Percentiles rank a stretch among this genome's conserved stretches.
Evolutionary conservation across 2,113 vertebrate genomes (phyloP).

Genomic region (Alligator mississippiensis): DNA sequence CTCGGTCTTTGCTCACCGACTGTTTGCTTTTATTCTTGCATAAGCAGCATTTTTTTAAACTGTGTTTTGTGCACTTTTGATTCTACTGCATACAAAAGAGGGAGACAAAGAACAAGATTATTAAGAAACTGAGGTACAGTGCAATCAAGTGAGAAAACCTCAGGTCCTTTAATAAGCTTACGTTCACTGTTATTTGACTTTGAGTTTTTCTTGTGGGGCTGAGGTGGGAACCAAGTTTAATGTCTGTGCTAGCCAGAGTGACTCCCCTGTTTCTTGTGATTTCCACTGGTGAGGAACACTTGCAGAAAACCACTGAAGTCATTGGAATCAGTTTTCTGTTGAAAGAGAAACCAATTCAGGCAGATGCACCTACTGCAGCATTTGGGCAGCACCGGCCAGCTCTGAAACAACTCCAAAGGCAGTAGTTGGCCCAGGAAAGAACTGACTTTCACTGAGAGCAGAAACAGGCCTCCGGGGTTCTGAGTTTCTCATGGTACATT

Average conservation of each 20-base stretch:
- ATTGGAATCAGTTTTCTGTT: constrained; percentile 9
- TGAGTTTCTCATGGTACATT: background rate
- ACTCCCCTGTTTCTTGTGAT: background rate
- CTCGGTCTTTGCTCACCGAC: background rate
- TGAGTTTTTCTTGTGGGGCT: background rate
- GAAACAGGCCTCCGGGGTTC: background rate
- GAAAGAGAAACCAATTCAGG: background rate
- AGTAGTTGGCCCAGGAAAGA: background rate
- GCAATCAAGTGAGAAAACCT: background rate
- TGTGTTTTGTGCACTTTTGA: background rate
- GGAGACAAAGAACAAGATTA: constrained; percentile 21
- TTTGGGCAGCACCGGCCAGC: constrained; percentile 5
- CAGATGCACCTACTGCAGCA: constrained; percentile 45
- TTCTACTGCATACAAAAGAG: background rate
- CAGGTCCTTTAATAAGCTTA: background rate
- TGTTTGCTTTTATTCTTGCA: background rate
- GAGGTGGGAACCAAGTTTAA: background rate
- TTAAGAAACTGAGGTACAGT: constrained; percentile 13
- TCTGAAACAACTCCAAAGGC: constrained; percentile 12
- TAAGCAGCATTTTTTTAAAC: background rate
- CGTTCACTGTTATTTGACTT: background rate
- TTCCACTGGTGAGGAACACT: background rate
- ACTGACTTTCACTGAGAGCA: background rate
- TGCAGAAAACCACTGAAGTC: background rate
- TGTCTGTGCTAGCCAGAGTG: background rate